These are phyloP conservation scores for Labia minor DNA, from an alignment of 2,888 invertebrate genomes.

Conservation along the genomic window DNA sequence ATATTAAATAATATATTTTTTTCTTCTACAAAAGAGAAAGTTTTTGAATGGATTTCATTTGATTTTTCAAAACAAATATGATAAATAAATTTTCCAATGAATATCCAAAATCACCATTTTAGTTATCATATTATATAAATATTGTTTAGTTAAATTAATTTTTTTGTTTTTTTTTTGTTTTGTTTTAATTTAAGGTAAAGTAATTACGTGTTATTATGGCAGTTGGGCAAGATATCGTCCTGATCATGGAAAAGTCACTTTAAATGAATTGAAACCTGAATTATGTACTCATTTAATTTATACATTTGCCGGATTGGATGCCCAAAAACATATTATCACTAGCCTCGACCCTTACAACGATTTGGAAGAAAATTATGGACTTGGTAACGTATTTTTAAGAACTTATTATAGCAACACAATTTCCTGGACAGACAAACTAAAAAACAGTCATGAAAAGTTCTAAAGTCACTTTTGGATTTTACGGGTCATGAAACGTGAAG, in stretches of 20 bases:
- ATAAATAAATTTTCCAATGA: too few relatives aligned
- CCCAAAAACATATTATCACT: conserved; percentile 51
- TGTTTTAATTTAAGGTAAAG: conserved; percentile 27
- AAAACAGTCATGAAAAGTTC: too few relatives aligned
- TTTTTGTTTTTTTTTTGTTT: too few relatives aligned
- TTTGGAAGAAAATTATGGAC: conserved; percentile 61
- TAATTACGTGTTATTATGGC: conserved; percentile 69
- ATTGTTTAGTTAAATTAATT: neutral
- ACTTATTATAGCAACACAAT: conserved; percentile 17
- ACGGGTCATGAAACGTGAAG: too few relatives aligned
- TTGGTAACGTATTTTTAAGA: conserved; percentile 38
- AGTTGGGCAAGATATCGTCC: conserved; percentile 70
- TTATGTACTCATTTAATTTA: conserved; percentile 74
- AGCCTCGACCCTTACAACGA: conserved; percentile 70
- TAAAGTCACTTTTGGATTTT: too few relatives aligned
- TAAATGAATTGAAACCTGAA: conserved; percentile 58
- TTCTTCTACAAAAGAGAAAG: too few relatives aligned
- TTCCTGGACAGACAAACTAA: too few relatives aligned
- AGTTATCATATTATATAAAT: too few relatives aligned
- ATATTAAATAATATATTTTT: too few relatives aligned
- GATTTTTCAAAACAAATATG: too few relatives aligned
- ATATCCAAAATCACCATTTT: too few relatives aligned
- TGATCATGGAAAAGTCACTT: conserved; percentile 50
- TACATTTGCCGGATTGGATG: conserved; percentile 68
- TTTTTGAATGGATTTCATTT: too few relatives aligned